Base-by-base conservation (phyloP, 2,113 vertebrate genomes). In the Rousettus leschenaultii region DNA sequence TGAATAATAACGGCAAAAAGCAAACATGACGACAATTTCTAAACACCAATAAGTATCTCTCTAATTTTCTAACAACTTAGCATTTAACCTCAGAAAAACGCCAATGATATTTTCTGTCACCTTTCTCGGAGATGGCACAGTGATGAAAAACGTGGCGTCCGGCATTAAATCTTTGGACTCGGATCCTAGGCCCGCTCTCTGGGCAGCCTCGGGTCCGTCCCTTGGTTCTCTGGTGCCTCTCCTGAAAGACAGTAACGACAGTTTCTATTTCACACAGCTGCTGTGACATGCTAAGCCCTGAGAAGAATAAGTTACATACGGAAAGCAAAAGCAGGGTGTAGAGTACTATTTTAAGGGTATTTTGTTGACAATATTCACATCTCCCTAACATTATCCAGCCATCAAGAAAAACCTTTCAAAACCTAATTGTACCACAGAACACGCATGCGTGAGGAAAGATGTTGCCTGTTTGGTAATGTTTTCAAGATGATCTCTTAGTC, bases 401-500 rank as follows among this genome's bases (percentile, higher is more conserved):
- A 43, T 89, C 28, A 59, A 45, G 30, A n/a, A 78, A 82, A 79
- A 57, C 4, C 13, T 65, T 66, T 45, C 57, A 35, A 87, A 65
- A 61, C n/a, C 86, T 61, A 95, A 95, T 7, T 83, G 43, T 53
- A 53, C 2, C 94, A 6, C 0, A 28, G 97, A 96, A 98, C 96
- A 95, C 65, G 66, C 30, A 90, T 35, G 0, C 61, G 24, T 89
- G 88, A 97, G 26, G 70, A 61, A 96, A 91, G 74, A 38, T 43
- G 26, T 55, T 48, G 71, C 33, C 22, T 80, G 30, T 51, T 93
- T 48, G 22, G 30, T 95, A 28, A 92, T 90, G 61, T 77, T 97
- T 74, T 97, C 93, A 35, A 88, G 78, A 91, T 86, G 86, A 96
- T 80, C 89, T 89, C 93, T 96, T 93, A 12, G 68, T 96, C 59